Evolutionary conservation across 2,797 vertebrate species (phyloP), one percentile per base, ranked within the genome.

Genomic region (Ctenochaetus hawaiiensis): DNA sequence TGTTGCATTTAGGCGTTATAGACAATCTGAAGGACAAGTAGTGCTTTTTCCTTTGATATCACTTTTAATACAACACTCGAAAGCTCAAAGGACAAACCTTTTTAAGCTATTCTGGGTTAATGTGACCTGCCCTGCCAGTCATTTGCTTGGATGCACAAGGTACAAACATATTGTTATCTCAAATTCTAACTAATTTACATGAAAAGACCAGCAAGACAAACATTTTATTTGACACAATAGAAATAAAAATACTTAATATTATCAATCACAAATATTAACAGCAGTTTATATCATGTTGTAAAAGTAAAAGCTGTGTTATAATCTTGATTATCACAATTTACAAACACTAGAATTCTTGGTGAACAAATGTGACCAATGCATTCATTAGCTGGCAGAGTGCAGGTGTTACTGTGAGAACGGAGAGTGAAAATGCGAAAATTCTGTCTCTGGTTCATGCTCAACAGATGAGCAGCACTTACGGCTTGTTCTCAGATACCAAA

Each of bases 41-140:
- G 26, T 30, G 26, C 4, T 12, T 81, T 45, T 64, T 73, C 18
- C 22, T 65, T 6, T n/a, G 61, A n/a, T 5, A 6, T 3, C 39
- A 49, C 26, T 23, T 23, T 44, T 68, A 49, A 60, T 23, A 43
- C 44, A 56, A 44, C 22, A 62, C 47, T 17, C n/a, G 34, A 79
- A 53, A 30, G 30, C 43, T 75, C 8, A 61, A 44, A 67, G 58
- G 48, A 34, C 61, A 8, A 61, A 53, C 26, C 26, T 30, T 4
- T 30, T 30, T 30, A 80, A 65, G n/a, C 7, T 68, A 67, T 72
- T 45, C 62, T 17, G 41, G 70, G 68, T 81, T 61, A 72, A 56
- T 59, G 44, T 68, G 67, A 64, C 73, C 65, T 87, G 77, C 73
- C 72, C 79, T 76, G 72, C 18, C 22, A n/a, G 45, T 67, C 18